phyloP scores from a whole-genome alignment of 2,113 vertebrate genomes.

The Lepus timidus region DNA sequence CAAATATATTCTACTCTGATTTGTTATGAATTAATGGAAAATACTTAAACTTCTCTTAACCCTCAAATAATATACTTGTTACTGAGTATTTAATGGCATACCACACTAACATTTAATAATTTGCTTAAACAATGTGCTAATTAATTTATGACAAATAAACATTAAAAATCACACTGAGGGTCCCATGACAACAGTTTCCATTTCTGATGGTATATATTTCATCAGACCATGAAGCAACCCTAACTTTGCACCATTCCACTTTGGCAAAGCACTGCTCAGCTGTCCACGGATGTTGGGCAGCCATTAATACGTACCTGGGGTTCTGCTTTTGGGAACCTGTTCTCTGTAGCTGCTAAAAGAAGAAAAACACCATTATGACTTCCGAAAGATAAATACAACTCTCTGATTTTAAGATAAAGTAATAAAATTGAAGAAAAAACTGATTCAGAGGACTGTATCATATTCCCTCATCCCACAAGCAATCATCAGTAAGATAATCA shows the following conservation, averaged over 20 bases:
- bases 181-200: neutral
- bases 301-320: slow-evolving; percentile 81
- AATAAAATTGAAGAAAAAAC: slow-evolving; percentile 3
- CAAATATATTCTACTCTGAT: slow-evolving; percentile 11
- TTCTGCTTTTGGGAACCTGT: slow-evolving; percentile 75
- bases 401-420: slow-evolving; percentile 6
- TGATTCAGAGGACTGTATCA: neutral
- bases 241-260: neutral
- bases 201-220: neutral
- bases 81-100: neutral
- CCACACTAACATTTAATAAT: neutral
- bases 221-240: neutral
- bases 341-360: slow-evolving; percentile 84
- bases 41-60: neutral
- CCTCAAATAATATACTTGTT: neutral
- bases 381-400: slow-evolving; percentile 19
- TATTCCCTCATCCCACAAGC: neutral
- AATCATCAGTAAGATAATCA: neutral
- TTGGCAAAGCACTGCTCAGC: neutral
- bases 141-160: neutral
- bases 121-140: slow-evolving; percentile 2
- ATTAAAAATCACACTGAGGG: slow-evolving; percentile 24
- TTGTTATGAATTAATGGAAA: slow-evolving; percentile 34
- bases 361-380: slow-evolving; percentile 62
- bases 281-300: neutral